phyloP scores from a whole-genome alignment of 1,140 invertebrate genomes.

The Megathymus violae region DNA sequence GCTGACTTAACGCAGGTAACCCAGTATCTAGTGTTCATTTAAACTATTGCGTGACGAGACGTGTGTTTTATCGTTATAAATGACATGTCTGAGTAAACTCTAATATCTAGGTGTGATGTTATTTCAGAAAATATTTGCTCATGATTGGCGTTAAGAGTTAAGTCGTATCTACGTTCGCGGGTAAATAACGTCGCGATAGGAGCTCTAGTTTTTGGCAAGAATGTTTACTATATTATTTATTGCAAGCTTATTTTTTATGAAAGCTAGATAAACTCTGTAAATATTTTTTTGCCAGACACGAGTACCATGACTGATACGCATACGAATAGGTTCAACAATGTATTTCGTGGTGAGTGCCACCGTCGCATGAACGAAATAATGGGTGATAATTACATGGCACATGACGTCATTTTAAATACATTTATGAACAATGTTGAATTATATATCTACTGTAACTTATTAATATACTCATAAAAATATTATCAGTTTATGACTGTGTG shows the following conservation, averaged over 20 bases:
- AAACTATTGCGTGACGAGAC: too few relatives aligned
- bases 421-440: slow-evolving; percentile 5
- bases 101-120: slow-evolving; percentile 1
- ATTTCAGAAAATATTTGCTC: slow-evolving; percentile 15
- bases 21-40: too few relatives aligned
- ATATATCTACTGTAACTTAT: neutral
- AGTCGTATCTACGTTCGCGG: slow-evolving; percentile 14
- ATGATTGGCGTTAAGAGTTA: slow-evolving; percentile 17
- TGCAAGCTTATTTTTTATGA: neutral
- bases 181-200: slow-evolving; percentile 18
- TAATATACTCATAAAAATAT: too few relatives aligned
- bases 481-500: too few relatives aligned
- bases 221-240: slow-evolving; percentile 5
- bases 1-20: too few relatives aligned
- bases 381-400: neutral
- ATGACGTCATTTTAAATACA: neutral
- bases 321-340: too few relatives aligned
- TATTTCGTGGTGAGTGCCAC: neutral
- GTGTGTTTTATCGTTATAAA: too few relatives aligned
- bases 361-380: slow-evolving; percentile 4
- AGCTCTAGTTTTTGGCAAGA: neutral
- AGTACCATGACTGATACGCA: too few relatives aligned
- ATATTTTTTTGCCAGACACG: too few relatives aligned
- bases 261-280: neutral
- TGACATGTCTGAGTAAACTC: slow-evolving; percentile 6